A percentile compares a stretch with the other conserved stretches of the same genome.
Conservation (phyloP, 2,113 vertebrate genomes). For the Zeus faber region DNA sequence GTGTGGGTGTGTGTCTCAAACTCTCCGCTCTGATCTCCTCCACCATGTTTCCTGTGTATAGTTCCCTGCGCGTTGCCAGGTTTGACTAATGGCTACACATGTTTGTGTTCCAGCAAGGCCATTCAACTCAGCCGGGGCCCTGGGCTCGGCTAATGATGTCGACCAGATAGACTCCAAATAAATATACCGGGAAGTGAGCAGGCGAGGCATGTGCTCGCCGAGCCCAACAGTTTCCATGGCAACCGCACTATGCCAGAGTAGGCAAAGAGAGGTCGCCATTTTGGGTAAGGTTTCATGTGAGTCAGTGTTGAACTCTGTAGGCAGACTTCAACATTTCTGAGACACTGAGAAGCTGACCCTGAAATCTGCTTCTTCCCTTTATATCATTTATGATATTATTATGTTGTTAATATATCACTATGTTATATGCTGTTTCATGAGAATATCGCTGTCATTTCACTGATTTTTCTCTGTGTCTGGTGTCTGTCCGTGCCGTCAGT, state of each 20-base stretch:
- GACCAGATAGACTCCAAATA: constrained; percentile 23
- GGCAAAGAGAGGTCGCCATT: constrained; percentile 36
- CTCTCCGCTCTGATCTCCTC: no score
- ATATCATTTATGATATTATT: no score
- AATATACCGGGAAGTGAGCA: constrained; percentile 27
- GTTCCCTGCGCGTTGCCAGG: constrained; percentile 29
- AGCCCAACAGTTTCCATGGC: constrained; percentile 37
- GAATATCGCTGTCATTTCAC: no score
- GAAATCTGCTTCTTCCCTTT: no score
- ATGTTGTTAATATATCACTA: no score
- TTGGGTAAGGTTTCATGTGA: no score
- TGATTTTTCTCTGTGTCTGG: not conserved
- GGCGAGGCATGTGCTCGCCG: constrained; percentile 19
- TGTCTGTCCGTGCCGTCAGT: not conserved
- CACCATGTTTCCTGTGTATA: constrained; percentile 38
- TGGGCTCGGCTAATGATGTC: constrained; percentile 23
- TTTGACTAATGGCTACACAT: constrained; percentile 46
- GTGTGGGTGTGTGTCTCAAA: constrained; percentile 24
- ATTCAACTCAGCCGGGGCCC: constrained; percentile 24
- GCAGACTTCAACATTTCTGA: no score
- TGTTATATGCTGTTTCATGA: no score
- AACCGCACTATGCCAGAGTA: constrained; percentile 36
- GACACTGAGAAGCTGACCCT: no score
- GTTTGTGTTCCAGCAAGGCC: constrained; percentile 40
- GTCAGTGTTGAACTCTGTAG: no score